phyloP scores from a whole-genome alignment of 92 coral and sea anemone species.

The Diadumene lineata region DNA sequence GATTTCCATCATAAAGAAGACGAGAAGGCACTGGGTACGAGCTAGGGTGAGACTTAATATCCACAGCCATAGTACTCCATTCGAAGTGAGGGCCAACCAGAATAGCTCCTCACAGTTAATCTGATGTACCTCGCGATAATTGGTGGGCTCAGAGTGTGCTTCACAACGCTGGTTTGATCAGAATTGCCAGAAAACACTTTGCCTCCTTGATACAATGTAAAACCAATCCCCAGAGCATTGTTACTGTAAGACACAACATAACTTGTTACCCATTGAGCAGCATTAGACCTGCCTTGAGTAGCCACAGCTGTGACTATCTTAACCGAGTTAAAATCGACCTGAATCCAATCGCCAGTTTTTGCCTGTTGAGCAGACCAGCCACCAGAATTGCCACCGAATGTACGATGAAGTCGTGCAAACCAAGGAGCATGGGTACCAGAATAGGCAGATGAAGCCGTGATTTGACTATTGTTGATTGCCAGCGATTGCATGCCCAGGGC shows the following conservation, averaged over 20 bases:
- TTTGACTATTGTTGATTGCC: background rate
- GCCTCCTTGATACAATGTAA: background rate
- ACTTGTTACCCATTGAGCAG: background rate
- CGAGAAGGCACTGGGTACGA: too few species aligned
- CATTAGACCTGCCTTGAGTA: background rate
- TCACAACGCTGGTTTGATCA: background rate
- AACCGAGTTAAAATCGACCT: background rate
- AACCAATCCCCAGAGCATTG: background rate
- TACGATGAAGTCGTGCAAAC: background rate
- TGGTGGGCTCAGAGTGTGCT: background rate
- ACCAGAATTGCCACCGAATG: background rate
- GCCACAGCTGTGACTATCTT: background rate
- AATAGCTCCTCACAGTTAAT: background rate
- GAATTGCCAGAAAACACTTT: background rate
- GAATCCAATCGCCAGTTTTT: background rate
- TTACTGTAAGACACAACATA: background rate
- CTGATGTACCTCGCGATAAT: background rate
- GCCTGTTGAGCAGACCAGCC: background rate
- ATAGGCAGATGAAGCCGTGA: background rate
- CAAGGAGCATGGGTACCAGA: background rate
- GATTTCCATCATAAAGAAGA: too few species aligned
- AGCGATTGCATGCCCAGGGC: background rate
- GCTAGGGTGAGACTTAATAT: too few species aligned
- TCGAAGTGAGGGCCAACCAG: background rate
- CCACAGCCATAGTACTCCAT: background rate